A percentile compares a stretch with the other conserved stretches of the same genome.
phyloP scores from a whole-genome alignment of 2,797 vertebrate species.

The Loris lydekkerianus region DNA sequence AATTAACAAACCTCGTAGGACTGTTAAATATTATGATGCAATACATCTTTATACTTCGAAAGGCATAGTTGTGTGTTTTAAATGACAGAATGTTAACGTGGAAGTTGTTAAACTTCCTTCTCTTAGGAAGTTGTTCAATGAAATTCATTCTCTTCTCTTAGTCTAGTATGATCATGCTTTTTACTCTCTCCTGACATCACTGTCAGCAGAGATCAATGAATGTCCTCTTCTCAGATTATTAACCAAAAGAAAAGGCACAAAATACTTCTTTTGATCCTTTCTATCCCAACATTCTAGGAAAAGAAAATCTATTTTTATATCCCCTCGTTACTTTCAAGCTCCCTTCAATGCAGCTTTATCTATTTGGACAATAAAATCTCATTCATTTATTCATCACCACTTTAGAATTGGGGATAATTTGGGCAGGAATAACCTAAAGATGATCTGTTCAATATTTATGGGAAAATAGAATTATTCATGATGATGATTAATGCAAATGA shows the following conservation, averaged over 20 bases:
- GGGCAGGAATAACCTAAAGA: background rate
- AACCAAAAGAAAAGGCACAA: conserved; percentile 28
- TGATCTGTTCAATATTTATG: conserved; percentile 49
- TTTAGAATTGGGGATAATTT: conserved; percentile 44
- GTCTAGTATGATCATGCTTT: background rate
- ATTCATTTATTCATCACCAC: conserved; percentile 16
- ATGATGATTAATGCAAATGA: conserved; percentile 34
- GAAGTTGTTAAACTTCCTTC: background rate
- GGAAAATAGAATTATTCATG: conserved; percentile 54
- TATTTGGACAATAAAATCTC: conserved; percentile 54
- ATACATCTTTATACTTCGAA: conserved; percentile 58
- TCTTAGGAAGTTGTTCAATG: background rate
- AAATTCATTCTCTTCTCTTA: background rate
- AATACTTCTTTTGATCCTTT: conserved; percentile 44
- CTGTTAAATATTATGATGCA: conserved; percentile 23
- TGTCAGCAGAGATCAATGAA: conserved; percentile 12
- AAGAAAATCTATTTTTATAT: conserved; percentile 63
- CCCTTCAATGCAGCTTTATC: conserved; percentile 15
- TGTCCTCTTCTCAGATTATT: conserved; percentile 36
- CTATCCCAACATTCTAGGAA: background rate
- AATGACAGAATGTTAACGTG: background rate
- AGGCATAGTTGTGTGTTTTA: conserved; percentile 47
- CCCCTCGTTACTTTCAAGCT: conserved; percentile 25
- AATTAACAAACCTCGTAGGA: conserved; percentile 45
- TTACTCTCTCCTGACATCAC: background rate